Conservation (phyloP, 1,140 invertebrate species). For the Neocloeon triangulifer region DNA sequence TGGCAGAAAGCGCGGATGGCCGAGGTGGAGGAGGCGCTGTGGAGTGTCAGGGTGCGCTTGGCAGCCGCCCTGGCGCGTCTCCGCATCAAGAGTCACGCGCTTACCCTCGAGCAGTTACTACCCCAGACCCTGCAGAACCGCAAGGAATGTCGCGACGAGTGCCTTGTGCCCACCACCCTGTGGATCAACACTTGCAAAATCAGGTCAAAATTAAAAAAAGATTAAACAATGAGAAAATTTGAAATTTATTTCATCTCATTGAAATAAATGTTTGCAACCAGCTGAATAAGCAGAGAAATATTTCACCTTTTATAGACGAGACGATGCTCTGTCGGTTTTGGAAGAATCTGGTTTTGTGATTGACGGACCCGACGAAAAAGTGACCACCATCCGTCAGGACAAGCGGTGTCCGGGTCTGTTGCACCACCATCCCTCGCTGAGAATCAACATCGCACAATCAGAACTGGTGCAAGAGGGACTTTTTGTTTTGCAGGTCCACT, state of each 20-base stretch:
- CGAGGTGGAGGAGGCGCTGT: constrained; percentile 31
- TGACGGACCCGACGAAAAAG: too few relatives aligned
- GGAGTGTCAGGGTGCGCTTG: constrained; percentile 32
- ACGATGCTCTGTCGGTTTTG: too few relatives aligned
- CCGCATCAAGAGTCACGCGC: constrained; percentile 41
- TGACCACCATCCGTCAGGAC: too few relatives aligned
- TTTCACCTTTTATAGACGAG: too few relatives aligned
- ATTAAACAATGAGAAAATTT: too few relatives aligned
- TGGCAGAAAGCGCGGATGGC: constrained; percentile 16
- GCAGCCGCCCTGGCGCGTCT: constrained; percentile 42
- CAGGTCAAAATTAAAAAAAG: constrained; percentile 22
- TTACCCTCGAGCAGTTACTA: constrained; percentile 35
- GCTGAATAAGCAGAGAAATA: too few relatives aligned
- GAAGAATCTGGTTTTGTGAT: too few relatives aligned
- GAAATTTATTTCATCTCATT: too few relatives aligned
- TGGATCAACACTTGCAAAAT: constrained; percentile 51
- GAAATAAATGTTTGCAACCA: too few relatives aligned
- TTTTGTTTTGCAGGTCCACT: constrained; percentile 25
- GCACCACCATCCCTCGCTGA: constrained; percentile 30
- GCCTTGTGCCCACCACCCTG: constrained; percentile 36
- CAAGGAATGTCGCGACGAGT: constrained; percentile 28
- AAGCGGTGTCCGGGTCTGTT: too few relatives aligned
- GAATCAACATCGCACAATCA: constrained; percentile 27
- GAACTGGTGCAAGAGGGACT: constrained; percentile 29
- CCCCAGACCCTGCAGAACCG: constrained; percentile 41